These are phyloP conservation scores for Anarhynchus alexandrinus DNA, from an alignment of 2,113 vertebrate genomes.

Conservation along the genomic window DNA sequence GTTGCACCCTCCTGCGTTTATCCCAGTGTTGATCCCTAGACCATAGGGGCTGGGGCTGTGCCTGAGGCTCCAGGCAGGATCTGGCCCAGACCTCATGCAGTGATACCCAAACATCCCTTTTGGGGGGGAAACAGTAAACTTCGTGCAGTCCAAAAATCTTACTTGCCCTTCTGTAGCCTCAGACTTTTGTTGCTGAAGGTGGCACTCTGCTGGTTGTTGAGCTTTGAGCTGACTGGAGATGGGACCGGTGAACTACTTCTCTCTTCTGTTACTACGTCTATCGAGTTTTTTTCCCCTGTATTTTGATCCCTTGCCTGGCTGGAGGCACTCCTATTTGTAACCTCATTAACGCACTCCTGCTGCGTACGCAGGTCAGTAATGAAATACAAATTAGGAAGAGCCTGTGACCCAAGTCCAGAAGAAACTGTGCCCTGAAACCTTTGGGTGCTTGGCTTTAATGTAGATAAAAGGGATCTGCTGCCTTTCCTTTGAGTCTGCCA, in stretches of 20 bases:
- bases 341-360: neutral
- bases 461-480: neutral
- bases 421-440: neutral
- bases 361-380: fast-evolving
- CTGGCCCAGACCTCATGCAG: neutral
- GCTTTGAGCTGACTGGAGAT: neutral
- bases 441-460: neutral
- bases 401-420: neutral
- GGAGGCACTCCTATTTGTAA: neutral
- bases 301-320: neutral
- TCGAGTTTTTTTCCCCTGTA: fast-evolving
- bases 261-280: neutral
- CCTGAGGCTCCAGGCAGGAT: neutral
- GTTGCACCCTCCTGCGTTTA: neutral
- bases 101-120: neutral
- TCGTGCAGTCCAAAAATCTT: neutral
- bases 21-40: neutral
- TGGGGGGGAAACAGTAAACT: too few relatives aligned
- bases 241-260: neutral
- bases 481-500: neutral
- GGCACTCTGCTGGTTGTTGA: neutral
- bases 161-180: neutral
- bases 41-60: neutral
- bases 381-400: neutral
- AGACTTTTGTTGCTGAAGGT: neutral